Evolutionary conservation across 92 coral and sea anemone genomes (phyloP).

Genomic region (Chrysogorgia sp.): DNA sequence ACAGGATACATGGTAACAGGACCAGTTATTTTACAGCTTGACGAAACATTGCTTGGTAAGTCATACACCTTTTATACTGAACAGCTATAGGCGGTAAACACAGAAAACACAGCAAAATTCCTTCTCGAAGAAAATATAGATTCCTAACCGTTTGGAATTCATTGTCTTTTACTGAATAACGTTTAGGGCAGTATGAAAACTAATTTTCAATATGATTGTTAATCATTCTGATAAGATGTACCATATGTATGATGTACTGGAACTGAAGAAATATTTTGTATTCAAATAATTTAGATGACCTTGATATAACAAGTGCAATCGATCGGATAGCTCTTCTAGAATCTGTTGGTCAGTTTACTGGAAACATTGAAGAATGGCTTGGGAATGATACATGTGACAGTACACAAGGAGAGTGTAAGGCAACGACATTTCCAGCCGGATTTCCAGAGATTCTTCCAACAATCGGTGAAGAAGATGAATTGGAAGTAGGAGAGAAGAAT

Average conservation of each 20-base stretch:
- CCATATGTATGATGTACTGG: no score
- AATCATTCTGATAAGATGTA: no score
- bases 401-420: neutral
- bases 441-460: slow-evolving; percentile 30
- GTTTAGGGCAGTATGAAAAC: neutral
- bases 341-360: slow-evolving; percentile 40
- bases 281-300: slow-evolving; percentile 46
- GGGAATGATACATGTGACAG: neutral
- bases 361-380: neutral
- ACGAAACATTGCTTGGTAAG: slow-evolving; percentile 61
- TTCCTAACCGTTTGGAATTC: no score
- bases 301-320: slow-evolving; percentile 35
- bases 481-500: neutral
- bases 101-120: slow-evolving; percentile 11
- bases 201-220: no score
- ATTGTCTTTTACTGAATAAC: slow-evolving; percentile 4
- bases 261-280: slow-evolving; percentile 17
- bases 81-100: neutral
- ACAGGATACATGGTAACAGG: slow-evolving; percentile 61
- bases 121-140: no score
- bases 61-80: neutral
- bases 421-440: slow-evolving; percentile 22
- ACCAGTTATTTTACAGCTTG: slow-evolving; percentile 57
- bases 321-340: slow-evolving; percentile 49
- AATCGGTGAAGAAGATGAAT: slow-evolving; percentile 33